Percentiles rank a stretch among this genome's conserved stretches.
These are phyloP conservation scores for Eulemur coronatus DNA, from an alignment of 2,797 vertebrate genomes.

Conservation along the genomic window DNA sequence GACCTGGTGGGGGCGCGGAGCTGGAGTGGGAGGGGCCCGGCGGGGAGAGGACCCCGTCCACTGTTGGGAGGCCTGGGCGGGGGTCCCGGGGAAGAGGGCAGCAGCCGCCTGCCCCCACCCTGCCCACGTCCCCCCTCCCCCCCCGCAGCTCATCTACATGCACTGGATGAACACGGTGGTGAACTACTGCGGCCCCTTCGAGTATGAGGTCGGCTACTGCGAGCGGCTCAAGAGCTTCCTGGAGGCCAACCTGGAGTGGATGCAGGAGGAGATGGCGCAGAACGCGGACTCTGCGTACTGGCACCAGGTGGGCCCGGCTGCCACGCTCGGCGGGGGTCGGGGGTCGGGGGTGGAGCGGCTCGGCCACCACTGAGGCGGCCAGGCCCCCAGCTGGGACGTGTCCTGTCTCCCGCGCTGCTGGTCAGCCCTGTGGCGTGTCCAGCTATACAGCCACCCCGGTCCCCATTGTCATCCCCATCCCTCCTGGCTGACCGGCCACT, in stretches of 20 bases:
- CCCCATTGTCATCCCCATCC: not conserved
- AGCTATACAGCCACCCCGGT: not conserved
- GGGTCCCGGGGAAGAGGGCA: not conserved
- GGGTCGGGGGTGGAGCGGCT: not conserved
- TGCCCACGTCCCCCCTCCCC: rapidly evolving
- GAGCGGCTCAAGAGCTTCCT: slow-evolving; percentile 90
- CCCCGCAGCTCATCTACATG: slow-evolving; percentile 92
- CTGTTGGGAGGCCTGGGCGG: not conserved
- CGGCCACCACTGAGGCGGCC: rapidly evolving
- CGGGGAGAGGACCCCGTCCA: not conserved
- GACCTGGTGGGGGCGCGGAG: not conserved
- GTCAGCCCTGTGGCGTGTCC: not conserved
- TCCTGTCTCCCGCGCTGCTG: not conserved
- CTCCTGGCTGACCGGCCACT: not conserved
- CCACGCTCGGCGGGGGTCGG: rapidly evolving
- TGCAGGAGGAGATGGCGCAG: slow-evolving; percentile 87
- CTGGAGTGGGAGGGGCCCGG: not conserved
- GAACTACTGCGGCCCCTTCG: slow-evolving; percentile 93
- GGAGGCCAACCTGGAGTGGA: slow-evolving; percentile 91
- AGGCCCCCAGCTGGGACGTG: rapidly evolving
- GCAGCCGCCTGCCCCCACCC: rapidly evolving
- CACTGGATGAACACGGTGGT: slow-evolving; percentile 98
- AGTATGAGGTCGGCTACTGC: slow-evolving; percentile 88
- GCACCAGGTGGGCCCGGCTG: slow-evolving; percentile 90
- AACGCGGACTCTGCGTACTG: slow-evolving; percentile 87